Conservation (phyloP, 2,888 invertebrate species). For the Zootermopsis nevadensis region DNA sequence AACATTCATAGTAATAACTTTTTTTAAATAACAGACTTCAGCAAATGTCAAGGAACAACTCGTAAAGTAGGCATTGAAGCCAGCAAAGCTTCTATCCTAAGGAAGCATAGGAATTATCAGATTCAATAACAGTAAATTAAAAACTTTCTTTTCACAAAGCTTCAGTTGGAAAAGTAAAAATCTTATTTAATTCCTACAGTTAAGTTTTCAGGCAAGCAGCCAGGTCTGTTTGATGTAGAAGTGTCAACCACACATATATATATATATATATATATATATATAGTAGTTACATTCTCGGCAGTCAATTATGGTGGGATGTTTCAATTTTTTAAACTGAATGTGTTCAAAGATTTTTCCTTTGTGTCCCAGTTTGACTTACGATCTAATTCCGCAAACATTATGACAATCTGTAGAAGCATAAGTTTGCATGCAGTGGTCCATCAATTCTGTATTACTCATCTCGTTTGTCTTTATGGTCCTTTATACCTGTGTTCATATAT, state of each 20-base stretch:
- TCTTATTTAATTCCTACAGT: conserved; percentile 33
- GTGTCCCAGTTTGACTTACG: neutral
- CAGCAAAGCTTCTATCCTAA: conserved; percentile 35
- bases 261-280: no score
- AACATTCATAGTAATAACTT: conserved; percentile 8
- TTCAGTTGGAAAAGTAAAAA: conserved; percentile 50
- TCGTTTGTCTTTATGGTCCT: conserved; percentile 20
- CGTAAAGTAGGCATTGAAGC: conserved; percentile 26
- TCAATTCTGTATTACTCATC: neutral
- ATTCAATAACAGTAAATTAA: conserved; percentile 19
- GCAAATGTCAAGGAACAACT: conserved; percentile 30
- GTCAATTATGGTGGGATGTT: conserved; percentile 40
- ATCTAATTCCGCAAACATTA: neutral
- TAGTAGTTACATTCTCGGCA: conserved; percentile 33
- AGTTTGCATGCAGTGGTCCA: conserved; percentile 11
- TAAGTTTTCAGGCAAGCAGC: conserved; percentile 35
- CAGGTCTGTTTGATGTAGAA: conserved; percentile 7
- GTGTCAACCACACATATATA: neutral
- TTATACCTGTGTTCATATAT: neutral
- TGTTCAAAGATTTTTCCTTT: neutral
- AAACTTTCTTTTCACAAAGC: conserved; percentile 38
- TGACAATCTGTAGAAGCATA: neutral
- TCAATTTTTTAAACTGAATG: conserved; percentile 15
- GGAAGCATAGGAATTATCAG: conserved; percentile 45
- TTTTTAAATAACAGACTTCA: conserved; percentile 20